Percentiles rank a stretch among this genome's conserved stretches.
phyloP scores from a whole-genome alignment of 2,888 invertebrate species.

The Harmothoe impar region DNA sequence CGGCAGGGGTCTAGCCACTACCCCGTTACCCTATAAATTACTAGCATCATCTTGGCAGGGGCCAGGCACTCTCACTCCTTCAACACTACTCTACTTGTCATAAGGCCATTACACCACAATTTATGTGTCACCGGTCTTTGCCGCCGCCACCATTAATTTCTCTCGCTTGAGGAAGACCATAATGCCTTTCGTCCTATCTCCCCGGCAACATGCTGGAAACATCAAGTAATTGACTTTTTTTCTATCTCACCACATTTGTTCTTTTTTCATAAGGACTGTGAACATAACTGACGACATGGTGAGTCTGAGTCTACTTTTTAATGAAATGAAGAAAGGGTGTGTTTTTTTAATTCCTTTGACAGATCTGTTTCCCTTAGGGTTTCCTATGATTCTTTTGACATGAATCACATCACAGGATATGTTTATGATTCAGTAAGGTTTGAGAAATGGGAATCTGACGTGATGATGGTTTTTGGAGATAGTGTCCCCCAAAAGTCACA shows the following conservation, averaged over 20 bases:
- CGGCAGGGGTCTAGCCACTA: constrained; percentile 50
- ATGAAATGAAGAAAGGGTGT: constrained; percentile 34
- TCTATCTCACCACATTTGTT: constrained; percentile 50
- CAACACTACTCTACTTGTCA: constrained; percentile 56
- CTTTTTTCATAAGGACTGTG: constrained; percentile 34
- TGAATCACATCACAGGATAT: background rate
- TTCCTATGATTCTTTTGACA: background rate
- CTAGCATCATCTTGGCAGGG: constrained; percentile 49
- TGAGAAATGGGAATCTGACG: background rate
- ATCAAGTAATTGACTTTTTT: constrained; percentile 59
- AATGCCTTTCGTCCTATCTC: constrained; percentile 56
- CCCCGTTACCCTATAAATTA: constrained; percentile 44
- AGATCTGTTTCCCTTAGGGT: constrained; percentile 21
- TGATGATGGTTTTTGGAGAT: background rate
- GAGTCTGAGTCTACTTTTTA: constrained; percentile 15
- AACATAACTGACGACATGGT: constrained; percentile 18
- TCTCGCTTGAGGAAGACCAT: constrained; percentile 58
- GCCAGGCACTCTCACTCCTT: constrained; percentile 51
- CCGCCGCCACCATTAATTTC: constrained; percentile 47
- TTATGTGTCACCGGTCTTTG: constrained; percentile 61
- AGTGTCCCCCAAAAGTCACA: background rate
- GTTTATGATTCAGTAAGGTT: background rate
- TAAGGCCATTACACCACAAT: constrained; percentile 58
- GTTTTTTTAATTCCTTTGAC: background rate
- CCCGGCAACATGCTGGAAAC: constrained; percentile 60